Conservation (phyloP, 2,797 vertebrate genomes). For the Podargus strigoides region DNA sequence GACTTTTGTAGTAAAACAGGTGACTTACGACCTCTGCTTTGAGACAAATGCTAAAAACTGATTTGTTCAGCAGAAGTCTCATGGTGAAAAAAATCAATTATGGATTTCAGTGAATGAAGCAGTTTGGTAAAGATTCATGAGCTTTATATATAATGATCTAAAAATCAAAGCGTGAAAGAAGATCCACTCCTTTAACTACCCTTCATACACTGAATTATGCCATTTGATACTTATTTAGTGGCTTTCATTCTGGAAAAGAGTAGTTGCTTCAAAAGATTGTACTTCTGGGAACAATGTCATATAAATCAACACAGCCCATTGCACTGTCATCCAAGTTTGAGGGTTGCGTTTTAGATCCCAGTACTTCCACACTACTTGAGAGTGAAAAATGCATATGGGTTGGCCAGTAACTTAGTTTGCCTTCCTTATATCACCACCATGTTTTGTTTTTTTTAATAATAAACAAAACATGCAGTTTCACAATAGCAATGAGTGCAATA, state of each 20-base stretch:
- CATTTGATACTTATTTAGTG: not conserved
- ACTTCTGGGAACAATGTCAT: not conserved
- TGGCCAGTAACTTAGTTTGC: not conserved
- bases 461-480: not conserved
- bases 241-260: not conserved
- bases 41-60: conserved; percentile 30
- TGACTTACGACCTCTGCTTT: conserved; percentile 20
- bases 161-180: not conserved
- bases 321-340: not conserved
- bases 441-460: not conserved
- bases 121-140: conserved; percentile 1
- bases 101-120: conserved; percentile 4
- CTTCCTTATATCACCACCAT: not conserved
- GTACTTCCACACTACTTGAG: not conserved
- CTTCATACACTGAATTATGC: not conserved
- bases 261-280: not conserved
- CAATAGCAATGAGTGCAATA: not conserved
- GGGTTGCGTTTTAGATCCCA: not conserved
- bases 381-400: not conserved
- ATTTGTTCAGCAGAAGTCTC: not conserved
- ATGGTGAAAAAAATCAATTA: not conserved
- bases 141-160: not conserved
- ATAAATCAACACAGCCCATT: not conserved
- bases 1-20: not conserved
- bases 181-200: not conserved